Base-by-base conservation (phyloP, 2,888 invertebrate genomes). In the Spodoptera littoralis region DNA sequence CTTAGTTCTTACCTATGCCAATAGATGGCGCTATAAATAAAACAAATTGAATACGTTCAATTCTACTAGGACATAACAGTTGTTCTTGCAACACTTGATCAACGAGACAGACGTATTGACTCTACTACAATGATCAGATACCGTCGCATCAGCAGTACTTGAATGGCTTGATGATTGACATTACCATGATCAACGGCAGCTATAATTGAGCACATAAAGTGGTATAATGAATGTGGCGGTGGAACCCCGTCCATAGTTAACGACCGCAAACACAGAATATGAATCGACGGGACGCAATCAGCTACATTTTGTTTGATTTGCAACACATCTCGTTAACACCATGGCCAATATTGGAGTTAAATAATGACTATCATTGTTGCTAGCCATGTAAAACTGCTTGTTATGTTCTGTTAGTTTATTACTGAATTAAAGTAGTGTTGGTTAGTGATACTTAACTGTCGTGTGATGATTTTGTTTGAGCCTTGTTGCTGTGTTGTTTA, bases 181-280 rank as follows among this genome's bases (percentile, higher is more conserved):
- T 56, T 30, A 51, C 70, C 36, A 53, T 47, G 55, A 74, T 61
- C 54, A 64, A 49, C 57, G 42, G 22, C 58, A 63, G 50, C 47
- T 75, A 69, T 73, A 76, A 76, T 59, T 59, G 60, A 49, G 55
- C 44, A 53, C 51, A 67, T 56, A 72, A 60, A 76, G 55, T 48
- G 63, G 27, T 55, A 72, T 73, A 73, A 67, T 73, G 73, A 76
- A 67, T 63, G 60, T 55, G 49, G 60, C 52, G 13, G 41, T 45
- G 11, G 58, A 12, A 8, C 42, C n/a, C 58, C 54, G 36, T 46
- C 53, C 58, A 51, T 90, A 87, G 90, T 90, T 89, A 90, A 84
- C 83, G 77, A 85, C 89, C 89, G 83, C 90, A 90, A 90, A 90
- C 86, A 88, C 70, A 72, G 84, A 79, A 82, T 83, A 84, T 85